phyloP scores from a whole-genome alignment of 2,888 invertebrate genomes.

The Drosophila putrida region DNA sequence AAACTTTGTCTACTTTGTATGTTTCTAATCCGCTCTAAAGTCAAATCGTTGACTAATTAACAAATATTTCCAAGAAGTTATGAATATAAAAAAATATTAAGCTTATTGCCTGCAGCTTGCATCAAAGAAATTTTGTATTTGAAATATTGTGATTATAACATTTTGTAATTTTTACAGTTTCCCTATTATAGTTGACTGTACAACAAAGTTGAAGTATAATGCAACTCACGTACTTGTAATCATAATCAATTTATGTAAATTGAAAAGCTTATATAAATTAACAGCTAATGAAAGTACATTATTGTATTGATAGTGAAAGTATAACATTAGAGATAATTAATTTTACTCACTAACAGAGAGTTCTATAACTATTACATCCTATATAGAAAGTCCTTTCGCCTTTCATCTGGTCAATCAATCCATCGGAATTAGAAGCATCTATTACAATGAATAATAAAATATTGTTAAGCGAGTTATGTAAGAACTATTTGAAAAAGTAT shows the following conservation, averaged over 20 bases:
- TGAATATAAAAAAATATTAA: slow-evolving; percentile 5
- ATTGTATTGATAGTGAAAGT: neutral
- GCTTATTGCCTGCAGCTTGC: too few species aligned
- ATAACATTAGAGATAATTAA: neutral
- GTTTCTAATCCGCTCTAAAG: neutral
- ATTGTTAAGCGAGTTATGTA: neutral
- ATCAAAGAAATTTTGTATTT: too few species aligned
- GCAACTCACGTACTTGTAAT: neutral
- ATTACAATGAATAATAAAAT: too few species aligned
- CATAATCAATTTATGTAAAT: slow-evolving; percentile 7
- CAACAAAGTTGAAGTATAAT: neutral
- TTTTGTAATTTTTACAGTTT: neutral
- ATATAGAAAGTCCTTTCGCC: neutral
- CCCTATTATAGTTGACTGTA: neutral
- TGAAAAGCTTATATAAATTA: neutral
- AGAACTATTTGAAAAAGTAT: neutral
- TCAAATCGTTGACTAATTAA: slow-evolving; percentile 53
- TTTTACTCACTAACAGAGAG: neutral
- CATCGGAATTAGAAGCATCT: too few species aligned
- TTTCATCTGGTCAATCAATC: too few species aligned
- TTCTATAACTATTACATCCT: neutral
- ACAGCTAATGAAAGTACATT: neutral
- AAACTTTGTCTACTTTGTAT: neutral
- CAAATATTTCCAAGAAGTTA: slow-evolving; percentile 17
- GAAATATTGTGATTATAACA: neutral